A percentile compares a stretch with the other conserved stretches of the same genome.
Conservation (phyloP, 2,888 invertebrate species). For the Netelia melanura region DNA sequence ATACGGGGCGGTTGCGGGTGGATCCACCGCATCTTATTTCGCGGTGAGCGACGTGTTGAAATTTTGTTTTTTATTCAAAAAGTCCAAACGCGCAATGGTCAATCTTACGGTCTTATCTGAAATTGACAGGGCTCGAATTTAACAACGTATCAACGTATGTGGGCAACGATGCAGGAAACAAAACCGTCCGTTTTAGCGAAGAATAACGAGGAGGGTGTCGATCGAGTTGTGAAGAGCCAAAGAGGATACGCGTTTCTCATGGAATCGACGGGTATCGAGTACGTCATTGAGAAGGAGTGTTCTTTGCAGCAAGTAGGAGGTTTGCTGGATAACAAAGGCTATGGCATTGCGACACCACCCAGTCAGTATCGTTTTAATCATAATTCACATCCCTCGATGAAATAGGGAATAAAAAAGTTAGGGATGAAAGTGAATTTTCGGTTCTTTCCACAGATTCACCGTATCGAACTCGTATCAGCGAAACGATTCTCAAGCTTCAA, state of each 20-base stretch:
- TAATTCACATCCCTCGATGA: background rate
- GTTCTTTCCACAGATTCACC: slow-evolving; percentile 88
- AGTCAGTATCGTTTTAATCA: slow-evolving; percentile 87
- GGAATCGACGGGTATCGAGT: slow-evolving; percentile 99
- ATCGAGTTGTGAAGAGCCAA: slow-evolving; percentile 93
- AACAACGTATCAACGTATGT: slow-evolving; percentile 97
- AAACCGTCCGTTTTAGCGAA: slow-evolving; percentile 94
- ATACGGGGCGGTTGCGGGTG: slow-evolving; percentile 97
- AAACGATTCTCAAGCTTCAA: slow-evolving; percentile 95
- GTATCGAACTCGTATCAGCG: slow-evolving; percentile 92
- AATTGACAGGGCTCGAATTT: slow-evolving; percentile 94
- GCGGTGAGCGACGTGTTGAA: slow-evolving; percentile 87
- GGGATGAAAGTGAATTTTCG: background rate
- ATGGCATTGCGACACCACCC: slow-evolving; percentile 97
- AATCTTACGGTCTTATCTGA: background rate
- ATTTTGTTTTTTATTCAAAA: too few relatives aligned
- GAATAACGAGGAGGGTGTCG: slow-evolving; percentile 95
- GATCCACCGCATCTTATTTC: slow-evolving; percentile 98
- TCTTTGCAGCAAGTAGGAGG: slow-evolving; percentile 96
- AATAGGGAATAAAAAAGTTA: background rate
- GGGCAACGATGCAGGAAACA: slow-evolving; percentile 96
- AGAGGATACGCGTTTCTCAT: slow-evolving; percentile 97
- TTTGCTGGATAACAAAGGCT: slow-evolving; percentile 96
- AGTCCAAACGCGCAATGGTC: background rate
- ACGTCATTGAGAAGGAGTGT: slow-evolving; percentile 95